These are phyloP conservation scores for Pantherophis vulpinus DNA, from an alignment of 2,797 vertebrate genomes.

Conservation along the genomic window DNA sequence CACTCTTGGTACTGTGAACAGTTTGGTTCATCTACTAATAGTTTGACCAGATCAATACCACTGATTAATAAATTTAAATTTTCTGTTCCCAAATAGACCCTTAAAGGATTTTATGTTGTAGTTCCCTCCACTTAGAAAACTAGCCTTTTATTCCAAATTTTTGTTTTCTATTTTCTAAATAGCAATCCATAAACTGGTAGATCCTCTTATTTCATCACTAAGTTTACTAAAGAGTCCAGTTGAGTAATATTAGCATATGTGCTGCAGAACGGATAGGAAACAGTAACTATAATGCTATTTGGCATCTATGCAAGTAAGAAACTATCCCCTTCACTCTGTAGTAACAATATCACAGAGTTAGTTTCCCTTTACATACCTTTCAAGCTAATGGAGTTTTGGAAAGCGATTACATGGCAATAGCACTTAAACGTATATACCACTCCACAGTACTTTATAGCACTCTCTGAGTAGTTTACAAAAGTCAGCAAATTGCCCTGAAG, in stretches of 20 bases:
- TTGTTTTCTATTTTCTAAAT: background rate
- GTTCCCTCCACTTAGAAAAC: background rate
- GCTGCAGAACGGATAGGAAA: background rate
- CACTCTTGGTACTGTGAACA: background rate
- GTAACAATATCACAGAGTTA: no score
- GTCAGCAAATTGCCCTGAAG: no score
- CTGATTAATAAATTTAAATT: background rate
- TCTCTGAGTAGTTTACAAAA: no score
- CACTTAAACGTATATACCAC: no score
- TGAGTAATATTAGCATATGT: background rate
- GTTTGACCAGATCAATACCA: background rate
- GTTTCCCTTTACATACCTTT: no score
- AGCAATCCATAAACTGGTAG: background rate
- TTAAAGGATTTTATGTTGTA: background rate
- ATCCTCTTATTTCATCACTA: background rate
- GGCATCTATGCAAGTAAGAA: no score
- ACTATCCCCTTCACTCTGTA: no score
- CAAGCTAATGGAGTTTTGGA: no score
- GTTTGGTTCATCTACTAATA: background rate
- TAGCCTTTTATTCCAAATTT: background rate
- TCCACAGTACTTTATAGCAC: no score
- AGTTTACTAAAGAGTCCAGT: background rate
- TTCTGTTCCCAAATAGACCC: background rate
- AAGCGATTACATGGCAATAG: no score
- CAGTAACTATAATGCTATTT: background rate